Percentiles rank a stretch among this genome's conserved stretches.
phyloP scores from a whole-genome alignment of 2,797 vertebrate genomes.

The Pachyuromys duprasi region DNA sequence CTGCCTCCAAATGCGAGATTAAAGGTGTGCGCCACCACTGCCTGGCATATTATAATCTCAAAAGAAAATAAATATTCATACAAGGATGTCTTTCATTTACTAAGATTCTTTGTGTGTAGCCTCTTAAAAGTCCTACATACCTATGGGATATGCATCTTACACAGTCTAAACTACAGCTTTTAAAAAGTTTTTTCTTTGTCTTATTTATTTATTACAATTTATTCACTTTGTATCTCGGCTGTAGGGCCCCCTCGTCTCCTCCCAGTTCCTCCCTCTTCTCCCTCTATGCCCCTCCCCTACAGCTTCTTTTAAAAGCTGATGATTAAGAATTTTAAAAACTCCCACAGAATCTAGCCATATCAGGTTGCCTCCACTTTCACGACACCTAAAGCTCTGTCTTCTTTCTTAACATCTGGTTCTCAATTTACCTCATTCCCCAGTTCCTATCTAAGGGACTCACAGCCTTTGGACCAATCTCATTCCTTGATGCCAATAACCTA shows the following conservation, averaged over 20 bases:
- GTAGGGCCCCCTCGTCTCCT: no score
- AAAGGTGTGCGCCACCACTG: neutral
- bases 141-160: neutral
- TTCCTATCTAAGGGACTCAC: neutral
- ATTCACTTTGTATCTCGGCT: no score
- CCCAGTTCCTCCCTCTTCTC: no score
- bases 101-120: neutral
- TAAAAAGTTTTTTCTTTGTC: no score
- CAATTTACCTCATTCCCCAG: neutral
- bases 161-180: neutral
- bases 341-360: neutral
- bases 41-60: neutral
- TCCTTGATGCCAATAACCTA: neutral
- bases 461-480: neutral
- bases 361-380: neutral
- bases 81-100: neutral
- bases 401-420: neutral
- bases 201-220: no score
- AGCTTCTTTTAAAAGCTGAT: constrained; percentile 26
- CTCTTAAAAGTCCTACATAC: neutral
- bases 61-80: constrained; percentile 18
- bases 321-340: constrained; percentile 48
- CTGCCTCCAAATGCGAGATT: neutral
- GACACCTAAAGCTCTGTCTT: neutral
- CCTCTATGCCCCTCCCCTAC: no score